Percentiles rank a stretch among this genome's conserved stretches.
These are phyloP conservation scores for Hyles lineata DNA, from an alignment of 2,888 invertebrate species.

Conservation along the genomic window DNA sequence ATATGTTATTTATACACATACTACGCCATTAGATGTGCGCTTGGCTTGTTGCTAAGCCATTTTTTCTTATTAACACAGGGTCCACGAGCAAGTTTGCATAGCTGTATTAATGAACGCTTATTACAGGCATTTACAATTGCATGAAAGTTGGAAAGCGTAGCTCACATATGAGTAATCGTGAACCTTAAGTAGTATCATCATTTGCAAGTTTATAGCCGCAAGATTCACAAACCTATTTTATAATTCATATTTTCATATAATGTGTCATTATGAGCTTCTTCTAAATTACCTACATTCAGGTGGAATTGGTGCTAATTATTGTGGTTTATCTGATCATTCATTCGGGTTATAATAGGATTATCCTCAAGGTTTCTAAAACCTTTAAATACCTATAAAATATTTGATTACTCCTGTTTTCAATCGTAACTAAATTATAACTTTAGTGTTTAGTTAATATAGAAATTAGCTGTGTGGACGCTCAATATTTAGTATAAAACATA, in stretches of 20 bases:
- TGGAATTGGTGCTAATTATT: too few species aligned
- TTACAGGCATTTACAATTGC: conserved; percentile 46
- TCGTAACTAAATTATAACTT: too few species aligned
- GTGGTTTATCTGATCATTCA: too few species aligned
- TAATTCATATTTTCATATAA: background rate
- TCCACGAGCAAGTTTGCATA: conserved; percentile 28
- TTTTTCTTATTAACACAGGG: background rate
- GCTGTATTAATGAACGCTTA: conserved; percentile 49
- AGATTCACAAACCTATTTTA: background rate
- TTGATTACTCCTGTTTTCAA: too few species aligned
- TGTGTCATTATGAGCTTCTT: background rate
- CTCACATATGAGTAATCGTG: conserved; percentile 12
- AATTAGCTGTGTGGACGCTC: background rate
- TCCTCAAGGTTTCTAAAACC: too few species aligned
- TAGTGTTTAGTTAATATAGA: too few species aligned
- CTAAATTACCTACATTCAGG: background rate
- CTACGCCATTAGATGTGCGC: background rate
- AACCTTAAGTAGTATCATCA: conserved; percentile 9
- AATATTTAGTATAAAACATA: background rate
- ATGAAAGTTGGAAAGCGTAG: conserved; percentile 36
- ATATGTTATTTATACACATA: background rate
- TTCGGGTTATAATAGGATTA: too few species aligned
- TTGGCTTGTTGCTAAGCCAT: background rate
- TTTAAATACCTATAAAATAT: too few species aligned
- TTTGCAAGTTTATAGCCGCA: background rate